Evolutionary conservation across 2,888 invertebrate species (phyloP).

Genomic region (Ctena decussata): DNA sequence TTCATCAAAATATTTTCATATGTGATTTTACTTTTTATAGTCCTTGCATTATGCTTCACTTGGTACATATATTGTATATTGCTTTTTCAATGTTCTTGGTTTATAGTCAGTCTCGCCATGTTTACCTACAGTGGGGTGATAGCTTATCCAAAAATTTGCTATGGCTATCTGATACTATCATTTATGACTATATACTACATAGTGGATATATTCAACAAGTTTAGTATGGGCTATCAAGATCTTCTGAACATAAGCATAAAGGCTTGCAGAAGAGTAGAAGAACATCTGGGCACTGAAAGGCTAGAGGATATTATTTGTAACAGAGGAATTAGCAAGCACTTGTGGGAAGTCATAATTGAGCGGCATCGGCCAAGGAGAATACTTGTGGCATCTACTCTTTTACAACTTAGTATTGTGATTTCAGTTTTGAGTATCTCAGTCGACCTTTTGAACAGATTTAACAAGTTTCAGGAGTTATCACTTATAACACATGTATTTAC

Average conservation of each 20-base stretch:
- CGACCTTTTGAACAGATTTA: slow-evolving; percentile 38
- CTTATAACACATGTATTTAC: slow-evolving; percentile 56
- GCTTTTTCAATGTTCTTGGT: slow-evolving; percentile 54
- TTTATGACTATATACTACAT: slow-evolving; percentile 54
- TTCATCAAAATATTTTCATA: neutral
- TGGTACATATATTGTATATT: slow-evolving; percentile 54
- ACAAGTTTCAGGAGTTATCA: slow-evolving; percentile 52
- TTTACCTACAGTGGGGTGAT: slow-evolving; percentile 55
- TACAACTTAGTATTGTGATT: slow-evolving; percentile 33
- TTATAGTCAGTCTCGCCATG: slow-evolving; percentile 47
- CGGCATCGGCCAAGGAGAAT: slow-evolving; percentile 37
- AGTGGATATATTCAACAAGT: slow-evolving; percentile 34
- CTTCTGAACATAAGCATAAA: slow-evolving; percentile 39
- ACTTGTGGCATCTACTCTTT: slow-evolving; percentile 35
- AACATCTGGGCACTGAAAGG: neutral
- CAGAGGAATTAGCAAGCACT: slow-evolving; percentile 23
- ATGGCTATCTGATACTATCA: slow-evolving; percentile 44
- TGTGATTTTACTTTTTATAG: neutral
- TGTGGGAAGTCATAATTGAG: slow-evolving; percentile 37
- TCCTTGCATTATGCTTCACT: slow-evolving; percentile 6
- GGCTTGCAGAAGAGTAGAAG: slow-evolving; percentile 19
- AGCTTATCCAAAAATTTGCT: slow-evolving; percentile 46
- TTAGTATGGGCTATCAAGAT: slow-evolving; percentile 36
- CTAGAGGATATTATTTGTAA: neutral
- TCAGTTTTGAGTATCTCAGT: slow-evolving; percentile 36